Percentiles rank a stretch among this genome's conserved stretches.
Conservation (phyloP, 2,797 vertebrate genomes). For the Cyprinodon diabolis region DNA sequence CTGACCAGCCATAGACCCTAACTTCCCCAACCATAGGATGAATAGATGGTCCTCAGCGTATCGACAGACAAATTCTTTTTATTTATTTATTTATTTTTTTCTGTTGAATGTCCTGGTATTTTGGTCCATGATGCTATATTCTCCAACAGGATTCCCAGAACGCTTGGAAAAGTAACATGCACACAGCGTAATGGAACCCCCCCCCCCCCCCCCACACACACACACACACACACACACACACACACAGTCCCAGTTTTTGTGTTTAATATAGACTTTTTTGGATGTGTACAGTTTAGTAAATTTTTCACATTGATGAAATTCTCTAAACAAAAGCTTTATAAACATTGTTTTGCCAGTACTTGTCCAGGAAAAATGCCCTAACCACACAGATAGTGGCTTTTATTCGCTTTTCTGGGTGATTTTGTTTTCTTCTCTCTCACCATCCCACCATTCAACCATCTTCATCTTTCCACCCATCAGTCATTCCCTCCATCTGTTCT, state of each 20-base stretch:
- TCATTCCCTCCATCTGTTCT: constrained; percentile 36
- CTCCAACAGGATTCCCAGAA: too few species aligned
- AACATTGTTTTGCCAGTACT: neutral
- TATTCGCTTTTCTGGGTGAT: neutral
- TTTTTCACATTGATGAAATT: neutral
- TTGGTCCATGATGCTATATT: too few species aligned
- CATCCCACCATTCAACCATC: neutral
- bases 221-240: too few species aligned
- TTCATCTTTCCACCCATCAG: constrained; percentile 13
- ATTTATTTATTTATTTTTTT: too few species aligned
- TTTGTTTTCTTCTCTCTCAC: neutral
- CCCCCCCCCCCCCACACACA: too few species aligned
- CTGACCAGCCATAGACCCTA: too few species aligned
- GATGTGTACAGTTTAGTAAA: neutral
- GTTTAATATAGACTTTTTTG: neutral
- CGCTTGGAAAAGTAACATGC: too few species aligned
- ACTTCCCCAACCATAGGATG: too few species aligned
- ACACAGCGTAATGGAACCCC: too few species aligned
- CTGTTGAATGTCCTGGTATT: too few species aligned
- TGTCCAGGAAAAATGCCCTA: neutral
- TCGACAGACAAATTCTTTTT: too few species aligned
- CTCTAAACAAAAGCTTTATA: neutral
- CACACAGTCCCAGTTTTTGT: neutral
- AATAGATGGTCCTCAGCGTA: too few species aligned
- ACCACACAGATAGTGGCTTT: neutral